These are phyloP conservation scores for Leptestheria dahalacensis DNA, from an alignment of 1,140 invertebrate species.

Conservation along the genomic window DNA sequence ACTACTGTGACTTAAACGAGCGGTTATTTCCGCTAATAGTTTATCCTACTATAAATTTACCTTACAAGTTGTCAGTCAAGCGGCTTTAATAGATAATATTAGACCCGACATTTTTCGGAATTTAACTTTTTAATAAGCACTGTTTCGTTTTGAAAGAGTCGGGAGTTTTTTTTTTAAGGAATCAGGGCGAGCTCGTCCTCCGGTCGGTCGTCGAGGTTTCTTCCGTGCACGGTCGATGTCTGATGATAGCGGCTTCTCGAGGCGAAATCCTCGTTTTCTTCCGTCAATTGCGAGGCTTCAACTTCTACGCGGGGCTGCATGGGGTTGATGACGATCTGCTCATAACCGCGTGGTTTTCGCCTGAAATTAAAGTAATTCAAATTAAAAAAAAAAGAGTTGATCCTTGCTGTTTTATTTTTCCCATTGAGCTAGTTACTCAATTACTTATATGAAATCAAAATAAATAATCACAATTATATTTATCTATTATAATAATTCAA, in stretches of 20 bases:
- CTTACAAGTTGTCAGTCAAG: too few relatives aligned
- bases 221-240: conserved; percentile 57
- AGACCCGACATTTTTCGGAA: too few relatives aligned
- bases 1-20: too few relatives aligned
- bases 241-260: conserved; percentile 81
- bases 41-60: too few relatives aligned
- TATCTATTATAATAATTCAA: too few relatives aligned
- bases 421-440: too few relatives aligned
- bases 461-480: too few relatives aligned
- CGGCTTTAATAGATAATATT: too few relatives aligned
- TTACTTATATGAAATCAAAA: too few relatives aligned
- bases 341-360: conserved; percentile 61
- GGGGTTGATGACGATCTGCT: conserved; percentile 79
- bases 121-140: too few relatives aligned
- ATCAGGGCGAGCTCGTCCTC: conserved; percentile 16
- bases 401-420: too few relatives aligned
- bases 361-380: conserved; percentile 25
- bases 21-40: too few relatives aligned
- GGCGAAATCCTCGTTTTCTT: conserved; percentile 88
- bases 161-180: conserved; percentile 6
- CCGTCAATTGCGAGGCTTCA: conserved; percentile 70
- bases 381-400: conserved; percentile 13
- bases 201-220: conserved; percentile 9
- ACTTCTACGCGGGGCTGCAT: conserved; percentile 64
- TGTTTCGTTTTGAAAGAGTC: not conserved